phyloP scores from a whole-genome alignment of 2,888 invertebrate genomes.

The Erebia epiphron region DNA sequence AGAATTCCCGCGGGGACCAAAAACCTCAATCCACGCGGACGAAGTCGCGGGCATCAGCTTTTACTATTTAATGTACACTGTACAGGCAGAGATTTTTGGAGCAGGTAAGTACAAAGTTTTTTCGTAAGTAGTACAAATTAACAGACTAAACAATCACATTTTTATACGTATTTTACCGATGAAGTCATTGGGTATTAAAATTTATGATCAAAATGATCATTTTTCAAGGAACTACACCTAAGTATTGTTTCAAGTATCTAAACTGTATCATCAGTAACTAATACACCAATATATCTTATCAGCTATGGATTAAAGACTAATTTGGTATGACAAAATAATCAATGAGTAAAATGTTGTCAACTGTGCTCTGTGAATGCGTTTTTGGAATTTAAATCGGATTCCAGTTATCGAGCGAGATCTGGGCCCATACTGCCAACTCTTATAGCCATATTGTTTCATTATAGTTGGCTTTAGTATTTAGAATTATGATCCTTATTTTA shows the following conservation, averaged over 20 bases:
- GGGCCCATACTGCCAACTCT: constrained; percentile 6
- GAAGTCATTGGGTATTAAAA: not conserved
- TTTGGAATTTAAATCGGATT: constrained; percentile 48
- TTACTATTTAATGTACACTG: no score
- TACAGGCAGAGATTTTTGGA: no score
- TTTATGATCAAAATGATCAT: not conserved
- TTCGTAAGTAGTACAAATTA: not conserved
- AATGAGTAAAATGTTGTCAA: constrained; percentile 1
- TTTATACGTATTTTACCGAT: not conserved
- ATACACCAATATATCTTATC: not conserved
- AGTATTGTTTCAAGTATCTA: not conserved
- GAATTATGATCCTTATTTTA: no score
- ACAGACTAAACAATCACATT: not conserved
- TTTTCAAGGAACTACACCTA: not conserved
- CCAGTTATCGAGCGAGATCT: constrained; percentile 51
- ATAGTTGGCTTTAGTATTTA: no score
- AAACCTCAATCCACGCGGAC: no score
- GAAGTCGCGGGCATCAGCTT: no score
- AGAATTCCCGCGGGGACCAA: no score
- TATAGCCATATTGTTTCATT: no score
- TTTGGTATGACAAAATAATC: not conserved
- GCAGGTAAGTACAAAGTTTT: no score
- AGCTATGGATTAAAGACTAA: not conserved
- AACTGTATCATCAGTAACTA: not conserved
- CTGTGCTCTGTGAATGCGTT: constrained; percentile 28